Percentiles rank a stretch among this genome's conserved stretches.
phyloP scores from a whole-genome alignment of 2,113 vertebrate species.

The Petroica traversi region DNA sequence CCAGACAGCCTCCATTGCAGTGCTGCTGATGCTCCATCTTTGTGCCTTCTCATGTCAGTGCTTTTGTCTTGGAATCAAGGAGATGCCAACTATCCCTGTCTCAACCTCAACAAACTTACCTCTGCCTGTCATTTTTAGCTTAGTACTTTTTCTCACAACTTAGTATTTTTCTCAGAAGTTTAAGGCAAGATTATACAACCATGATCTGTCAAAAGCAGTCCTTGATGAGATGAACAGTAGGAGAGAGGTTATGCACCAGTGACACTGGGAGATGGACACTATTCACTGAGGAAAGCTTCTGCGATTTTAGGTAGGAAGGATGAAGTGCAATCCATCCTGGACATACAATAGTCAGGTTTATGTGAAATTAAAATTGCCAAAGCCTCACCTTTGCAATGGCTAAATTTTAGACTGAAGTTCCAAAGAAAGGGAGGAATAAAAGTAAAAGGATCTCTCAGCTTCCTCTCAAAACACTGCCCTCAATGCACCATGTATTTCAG shows the following conservation, averaged over 20 bases:
- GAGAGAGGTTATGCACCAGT: background rate
- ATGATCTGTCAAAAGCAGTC: background rate
- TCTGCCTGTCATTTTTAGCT: background rate
- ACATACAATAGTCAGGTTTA: background rate
- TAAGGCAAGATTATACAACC: slow-evolving; percentile 2
- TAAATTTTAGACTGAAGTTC: background rate
- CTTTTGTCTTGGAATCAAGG: background rate
- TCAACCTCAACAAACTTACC: background rate
- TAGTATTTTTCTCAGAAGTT: background rate
- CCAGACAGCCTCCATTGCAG: background rate
- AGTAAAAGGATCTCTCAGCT: background rate
- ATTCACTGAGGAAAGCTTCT: background rate
- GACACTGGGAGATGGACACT: background rate
- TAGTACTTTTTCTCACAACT: background rate
- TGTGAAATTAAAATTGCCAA: background rate
- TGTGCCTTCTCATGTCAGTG: background rate
- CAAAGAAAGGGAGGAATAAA: background rate
- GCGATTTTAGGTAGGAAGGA: background rate
- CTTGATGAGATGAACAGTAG: background rate
- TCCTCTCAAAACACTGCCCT: background rate
- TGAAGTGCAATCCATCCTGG: background rate
- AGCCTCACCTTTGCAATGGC: background rate
- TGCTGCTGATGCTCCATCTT: background rate
- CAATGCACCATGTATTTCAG: background rate
- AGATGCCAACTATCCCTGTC: background rate